phyloP scores from a whole-genome alignment of 2,113 vertebrate genomes.

The Myotis yumanensis region DNA sequence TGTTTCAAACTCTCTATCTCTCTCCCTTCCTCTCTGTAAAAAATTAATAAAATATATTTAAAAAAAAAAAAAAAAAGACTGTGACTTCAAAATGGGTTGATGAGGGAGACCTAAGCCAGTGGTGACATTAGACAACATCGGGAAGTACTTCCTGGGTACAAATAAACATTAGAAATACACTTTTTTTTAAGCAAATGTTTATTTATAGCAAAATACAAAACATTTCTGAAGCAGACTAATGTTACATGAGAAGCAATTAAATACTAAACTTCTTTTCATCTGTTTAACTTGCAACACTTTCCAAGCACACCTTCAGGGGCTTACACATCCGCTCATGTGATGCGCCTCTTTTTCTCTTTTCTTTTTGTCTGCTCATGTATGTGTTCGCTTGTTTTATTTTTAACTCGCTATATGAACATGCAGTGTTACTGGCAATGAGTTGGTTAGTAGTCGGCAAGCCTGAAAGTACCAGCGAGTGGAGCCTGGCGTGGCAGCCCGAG shows the following conservation, averaged over 20 bases:
- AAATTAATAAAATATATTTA: too few species aligned
- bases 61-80: too few species aligned
- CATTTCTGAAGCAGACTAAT: slow-evolving; percentile 88
- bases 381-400: slow-evolving; percentile 22
- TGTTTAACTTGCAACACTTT: slow-evolving; percentile 79
- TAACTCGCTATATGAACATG: slow-evolving; percentile 80
- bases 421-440: slow-evolving; percentile 81
- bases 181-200: slow-evolving; percentile 88
- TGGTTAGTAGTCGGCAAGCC: slow-evolving; percentile 81
- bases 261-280: slow-evolving; percentile 74
- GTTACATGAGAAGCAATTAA: slow-evolving; percentile 87
- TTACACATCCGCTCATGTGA: slow-evolving; percentile 48
- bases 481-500: slow-evolving; percentile 68
- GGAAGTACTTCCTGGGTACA: slow-evolving; percentile 6
- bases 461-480: slow-evolving; percentile 83
- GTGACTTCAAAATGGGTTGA: background rate
- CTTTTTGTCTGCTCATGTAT: background rate
- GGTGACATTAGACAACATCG: background rate
- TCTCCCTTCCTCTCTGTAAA: too few species aligned
- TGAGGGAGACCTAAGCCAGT: background rate
- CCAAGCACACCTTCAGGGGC: slow-evolving; percentile 76
- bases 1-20: too few species aligned
- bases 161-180: slow-evolving; percentile 27
- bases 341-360: background rate
- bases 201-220: slow-evolving; percentile 92